Evolutionary conservation across 2,113 vertebrate genomes (phyloP), one percentile per base, ranked within the genome.

Genomic region (Aegithalos caudatus): DNA sequence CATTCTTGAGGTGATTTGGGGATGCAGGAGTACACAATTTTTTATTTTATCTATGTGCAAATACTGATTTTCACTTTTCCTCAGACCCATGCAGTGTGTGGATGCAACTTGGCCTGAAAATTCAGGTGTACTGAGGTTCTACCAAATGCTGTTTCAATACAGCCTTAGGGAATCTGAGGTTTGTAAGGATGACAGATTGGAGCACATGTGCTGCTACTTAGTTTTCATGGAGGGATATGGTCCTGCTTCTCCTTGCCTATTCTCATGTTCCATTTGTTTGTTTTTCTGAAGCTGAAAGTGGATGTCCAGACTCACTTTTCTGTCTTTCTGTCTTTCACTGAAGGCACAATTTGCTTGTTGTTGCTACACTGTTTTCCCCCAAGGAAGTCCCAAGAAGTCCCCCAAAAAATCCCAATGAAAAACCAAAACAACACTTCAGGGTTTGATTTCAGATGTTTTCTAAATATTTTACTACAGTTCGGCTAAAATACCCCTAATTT

Each of bases 361-460:
- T 20, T 54, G 12, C 38, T 28, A 0, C 10, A 44, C 7, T 2
- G 53, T n/a, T 70, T 29, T 1, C 4, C 3, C 2, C 7, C 16
- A 10, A 48, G 53, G 22, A 73, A 44, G 15, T 29, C 37, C 11
- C 25, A 56, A 47, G 53, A 33, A 25, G 9, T 45, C 8, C 21
- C 35, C 35, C 11, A 2, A 23, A 65, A 66, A 38, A 45, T 45
- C 8, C 13, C 14, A 45, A 65, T 2, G 3, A 40, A 37, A 20
- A 50, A 65, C 4, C 10, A 16, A 65, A 81, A 27, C 28, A 44
- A 45, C 7, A 23, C 14, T 81, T 65, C 11, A 31, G 25, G 11
- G 25, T 74, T 48, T 74, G 16, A 11, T 9, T 84, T 70, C 56
- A 53, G 3, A 14, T 90, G 12, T 38, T 92, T 87, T 73, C 58